phyloP scores from a whole-genome alignment of 2,113 vertebrate species.

The Oncorhynchus clarkii region DNA sequence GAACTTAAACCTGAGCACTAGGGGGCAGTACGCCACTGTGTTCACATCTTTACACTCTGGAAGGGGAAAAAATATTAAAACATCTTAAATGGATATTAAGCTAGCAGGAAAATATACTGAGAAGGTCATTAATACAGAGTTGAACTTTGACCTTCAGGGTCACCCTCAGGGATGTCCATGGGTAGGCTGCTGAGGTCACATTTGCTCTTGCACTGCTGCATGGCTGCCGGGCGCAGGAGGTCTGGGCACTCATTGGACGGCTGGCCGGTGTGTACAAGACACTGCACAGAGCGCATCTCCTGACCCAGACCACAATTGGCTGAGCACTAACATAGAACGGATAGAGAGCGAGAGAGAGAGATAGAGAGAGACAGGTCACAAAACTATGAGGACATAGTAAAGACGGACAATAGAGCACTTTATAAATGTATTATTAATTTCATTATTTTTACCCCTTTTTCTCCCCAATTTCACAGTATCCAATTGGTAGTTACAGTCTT shows the following conservation, averaged over 20 bases:
- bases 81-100: background rate
- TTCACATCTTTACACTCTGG: slow-evolving; percentile 99
- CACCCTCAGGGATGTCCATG: slow-evolving; percentile 91
- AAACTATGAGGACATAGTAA: background rate
- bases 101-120: background rate
- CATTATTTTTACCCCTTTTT: no score
- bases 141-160: slow-evolving; percentile 84
- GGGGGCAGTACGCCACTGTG: slow-evolving; percentile 98
- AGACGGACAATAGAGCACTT: background rate
- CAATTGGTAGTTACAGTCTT: no score
- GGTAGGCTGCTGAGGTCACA: slow-evolving; percentile 80
- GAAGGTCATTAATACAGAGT: background rate
- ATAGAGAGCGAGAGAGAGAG: background rate
- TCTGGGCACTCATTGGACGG: slow-evolving; percentile 85
- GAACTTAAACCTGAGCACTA: slow-evolving; percentile 99
- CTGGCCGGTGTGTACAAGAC: slow-evolving; percentile 83
- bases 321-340: slow-evolving; percentile 84
- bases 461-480: no score
- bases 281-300: slow-evolving; percentile 87
- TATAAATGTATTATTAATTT: no score
- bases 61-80: background rate
- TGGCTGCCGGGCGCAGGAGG: slow-evolving; percentile 77
- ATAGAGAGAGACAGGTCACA: background rate
- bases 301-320: slow-evolving; percentile 89
- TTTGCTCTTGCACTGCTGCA: slow-evolving; percentile 92